A percentile compares a stretch with the other conserved stretches of the same genome.
phyloP scores from a whole-genome alignment of 2,888 invertebrate species.

The Apocheima hispidaria region DNA sequence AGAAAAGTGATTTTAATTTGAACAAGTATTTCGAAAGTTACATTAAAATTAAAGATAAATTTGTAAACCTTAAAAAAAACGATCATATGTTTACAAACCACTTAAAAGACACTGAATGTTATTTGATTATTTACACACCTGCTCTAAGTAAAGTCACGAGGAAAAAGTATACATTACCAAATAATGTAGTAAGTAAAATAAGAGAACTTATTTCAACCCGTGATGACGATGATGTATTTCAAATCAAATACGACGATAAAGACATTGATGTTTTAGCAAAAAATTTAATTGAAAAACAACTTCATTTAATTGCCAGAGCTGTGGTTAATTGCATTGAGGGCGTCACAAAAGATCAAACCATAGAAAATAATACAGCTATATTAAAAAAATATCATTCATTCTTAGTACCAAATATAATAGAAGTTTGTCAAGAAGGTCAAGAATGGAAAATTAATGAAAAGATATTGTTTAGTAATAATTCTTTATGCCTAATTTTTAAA shows the following conservation, averaged over 20 bases:
- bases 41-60: conserved; percentile 51
- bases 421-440: neutral
- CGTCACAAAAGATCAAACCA: neutral
- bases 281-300: conserved; percentile 9
- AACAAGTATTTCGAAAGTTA: conserved; percentile 54
- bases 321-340: neutral
- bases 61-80: conserved; percentile 35
- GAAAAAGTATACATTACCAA: conserved; percentile 34
- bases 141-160: conserved; percentile 44
- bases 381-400: neutral
- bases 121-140: conserved; percentile 55
- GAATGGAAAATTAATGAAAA: conserved; percentile 11
- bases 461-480: neutral
- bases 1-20: conserved; percentile 47
- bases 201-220: conserved; percentile 47
- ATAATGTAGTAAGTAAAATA: conserved; percentile 41
- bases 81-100: conserved; percentile 50
- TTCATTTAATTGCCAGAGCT: neutral
- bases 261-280: neutral
- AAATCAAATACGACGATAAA: conserved; percentile 9
- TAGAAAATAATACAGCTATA: neutral
- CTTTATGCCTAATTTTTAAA: neutral
- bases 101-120: conserved; percentile 48
- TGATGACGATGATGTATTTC: conserved; percentile 9
- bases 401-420: neutral